Percentiles rank a stretch among this genome's conserved stretches.
Evolutionary conservation across 2,113 vertebrate genomes (phyloP).

Genomic region (Centropus bengalensis): DNA sequence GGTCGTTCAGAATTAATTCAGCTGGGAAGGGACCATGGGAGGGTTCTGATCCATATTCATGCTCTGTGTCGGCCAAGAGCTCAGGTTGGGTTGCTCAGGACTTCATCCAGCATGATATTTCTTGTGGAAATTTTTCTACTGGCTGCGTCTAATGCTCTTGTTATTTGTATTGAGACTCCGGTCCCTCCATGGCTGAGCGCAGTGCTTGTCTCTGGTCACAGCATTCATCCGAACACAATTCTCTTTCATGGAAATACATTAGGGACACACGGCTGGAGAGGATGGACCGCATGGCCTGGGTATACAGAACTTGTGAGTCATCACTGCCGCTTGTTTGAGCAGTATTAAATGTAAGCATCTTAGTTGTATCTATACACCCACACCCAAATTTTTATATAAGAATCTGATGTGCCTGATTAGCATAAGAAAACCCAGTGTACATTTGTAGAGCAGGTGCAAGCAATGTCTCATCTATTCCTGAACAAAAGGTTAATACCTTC

Average conservation of each 20-base stretch:
- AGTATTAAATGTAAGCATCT: slow-evolving; percentile 48
- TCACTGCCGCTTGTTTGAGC: slow-evolving; percentile 25
- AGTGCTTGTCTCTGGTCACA: neutral
- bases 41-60: neutral
- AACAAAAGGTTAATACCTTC: slow-evolving; percentile 61
- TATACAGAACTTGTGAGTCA: slow-evolving; percentile 40
- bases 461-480: slow-evolving; percentile 55
- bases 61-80: neutral
- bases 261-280: neutral
- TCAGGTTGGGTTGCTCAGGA: neutral
- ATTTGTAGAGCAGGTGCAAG: slow-evolving; percentile 52
- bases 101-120: neutral
- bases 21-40: neutral
- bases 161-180: neutral
- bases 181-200: neutral
- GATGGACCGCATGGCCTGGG: slow-evolving; percentile 13
- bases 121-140: neutral
- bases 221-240: neutral
- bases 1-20: neutral
- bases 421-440: slow-evolving; percentile 57
- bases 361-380: slow-evolving; percentile 50
- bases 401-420: slow-evolving; percentile 52
- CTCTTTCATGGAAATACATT: neutral
- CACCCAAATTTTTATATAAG: slow-evolving; percentile 55
- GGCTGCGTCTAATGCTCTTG: neutral